Base-by-base conservation (phyloP, 2,888 invertebrate species). In the Parthenolecanium corni region DNA sequence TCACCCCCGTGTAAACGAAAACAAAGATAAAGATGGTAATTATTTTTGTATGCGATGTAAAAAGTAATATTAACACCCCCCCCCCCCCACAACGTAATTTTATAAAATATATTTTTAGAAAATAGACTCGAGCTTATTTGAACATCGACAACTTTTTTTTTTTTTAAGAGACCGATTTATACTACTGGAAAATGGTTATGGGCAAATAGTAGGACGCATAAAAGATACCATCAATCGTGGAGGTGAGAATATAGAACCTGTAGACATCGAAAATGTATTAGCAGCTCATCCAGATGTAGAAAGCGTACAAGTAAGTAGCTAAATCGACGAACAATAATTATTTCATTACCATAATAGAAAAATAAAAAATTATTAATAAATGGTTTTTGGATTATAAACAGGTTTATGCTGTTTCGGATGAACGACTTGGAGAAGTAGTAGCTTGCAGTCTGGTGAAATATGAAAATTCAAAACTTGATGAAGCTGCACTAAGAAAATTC, bases 261-360 rank as follows among this genome's bases (percentile, higher is more conserved):
- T 82, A 77, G 89, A 90, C 76, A 80, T 91, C 20, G 90, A 90
- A 72, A 82, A 86, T 66, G 75, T 83, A 53, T 73, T 89, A n/a
- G 82, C 82, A 69, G 80, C 80, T 0, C 87, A 89, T 74, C 85
- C 86, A 0, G 78, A 79, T 68, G 77, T 90, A 47, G 70, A 81
- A n/a, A 87, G 89, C 70, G 83, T 80, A 46, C 84, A 87, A 71
- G 85, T 85, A 73, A 72, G 68, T 31, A 44, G 12, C 20, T 23
- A 24, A 18, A 23, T 42, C 9, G n/a, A 25, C 12, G 2, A 47
- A n/a, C 3, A n/a, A 18, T n/a, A n/a, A n/a, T n/a, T n/a, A n/a
- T n/a, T n/a, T n/a, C n/a, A n/a, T n/a, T 4, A 31, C 31, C 5
- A 31, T 6, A 31, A 31, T 31, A 6, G 9, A 31, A 31, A 31